Base-by-base conservation (phyloP, 2,113 vertebrate genomes). In the Castor canadensis region DNA sequence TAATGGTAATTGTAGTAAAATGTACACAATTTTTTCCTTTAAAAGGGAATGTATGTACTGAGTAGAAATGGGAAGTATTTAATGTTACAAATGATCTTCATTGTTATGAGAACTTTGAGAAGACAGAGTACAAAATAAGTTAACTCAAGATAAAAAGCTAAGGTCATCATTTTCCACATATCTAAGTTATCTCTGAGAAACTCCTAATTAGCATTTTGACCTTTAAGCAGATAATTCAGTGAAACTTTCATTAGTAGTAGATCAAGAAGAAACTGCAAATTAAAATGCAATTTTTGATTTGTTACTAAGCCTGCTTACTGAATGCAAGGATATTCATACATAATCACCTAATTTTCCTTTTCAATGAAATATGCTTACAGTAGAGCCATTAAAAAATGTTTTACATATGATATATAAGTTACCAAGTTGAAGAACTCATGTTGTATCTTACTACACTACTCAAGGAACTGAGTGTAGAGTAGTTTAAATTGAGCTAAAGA, bases 201-300 rank as follows among this genome's bases (percentile, higher is more conserved):
- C 64, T 97, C 43, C 64, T 98, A 98, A 98, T 98, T 98, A 98
- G 88, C 75, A 95, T 97, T 98, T 97, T 98, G 97, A 98, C 97
- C 98, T 98, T 98, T 98, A 97, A 95, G 62, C 90, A 98, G 87
- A 97, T 97, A 98, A 97, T 98, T 97, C 96, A 97, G 76, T 95
- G 75, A 97, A 98, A 97, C 49, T 97, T 98, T 95, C 94, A 97
- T 96, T 97, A 97, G 91, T 92, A 97, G 77, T 95, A 97, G 87
- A 96, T 67, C 58, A 97, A 94, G 38, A 87, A 97, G 81, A 66
- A 97, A 76, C 1, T 93, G 35, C 82, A 96, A 95, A 93, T 97
- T 92, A 90, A 96, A 96, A 85, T 54, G 32, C 49, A 95, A 58
- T 90, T 95, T 96, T 96, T 90, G 49, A 90, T 85, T 93, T 96